Evolutionary conservation across 2,113 vertebrate species (phyloP), one percentile per base, ranked within the genome.

Genomic region (Pachyramphus minor): DNA sequence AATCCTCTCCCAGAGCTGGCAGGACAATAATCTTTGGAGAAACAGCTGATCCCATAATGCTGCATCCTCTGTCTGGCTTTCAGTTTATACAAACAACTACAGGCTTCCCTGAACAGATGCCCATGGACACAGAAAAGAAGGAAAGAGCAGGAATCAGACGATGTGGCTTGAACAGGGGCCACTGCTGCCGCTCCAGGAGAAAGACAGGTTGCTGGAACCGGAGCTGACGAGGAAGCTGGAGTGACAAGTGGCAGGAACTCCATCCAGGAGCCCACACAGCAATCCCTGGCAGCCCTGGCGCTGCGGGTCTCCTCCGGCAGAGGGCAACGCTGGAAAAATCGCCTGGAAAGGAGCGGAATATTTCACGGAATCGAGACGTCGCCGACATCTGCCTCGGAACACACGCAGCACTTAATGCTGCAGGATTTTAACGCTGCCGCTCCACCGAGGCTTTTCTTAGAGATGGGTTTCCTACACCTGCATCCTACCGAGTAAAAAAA

Each of bases 401-500:
- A 6, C 56, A 7, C 13, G 63, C 79, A 25, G 67, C 8, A 1
- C 18, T 11, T 49, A 25, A 12, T 2, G 12, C 56, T 0, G 71
- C n/a, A 9, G 37, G 53, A 5, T 27, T 28, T 4, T 4, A 76
- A 10, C 22, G 14, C 4, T 1, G 83, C 42, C 12, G 52, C 60
- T 63, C 64, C 18, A 2, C 24, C 68, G 6, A 20, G 53, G 5
- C n/a, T 74, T 30, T 33, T 37, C 12, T 47, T 17, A 71, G 6
- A 0, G 0, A 1, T 1, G 3, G 0, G 3, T 39, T 12, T 28
- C 11, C 22, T 5, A 9, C 2, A 6, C 3, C 2, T 1, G 31
- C 12, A 4, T 11, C 44, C 39, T 1, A 23, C 5, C 5, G 9
- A 20, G 62, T 2, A 11, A 6, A 27, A 73, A 58, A 62, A 60